phyloP scores from a whole-genome alignment of 1,140 invertebrate genomes.

The Octopus sinensis region DNA sequence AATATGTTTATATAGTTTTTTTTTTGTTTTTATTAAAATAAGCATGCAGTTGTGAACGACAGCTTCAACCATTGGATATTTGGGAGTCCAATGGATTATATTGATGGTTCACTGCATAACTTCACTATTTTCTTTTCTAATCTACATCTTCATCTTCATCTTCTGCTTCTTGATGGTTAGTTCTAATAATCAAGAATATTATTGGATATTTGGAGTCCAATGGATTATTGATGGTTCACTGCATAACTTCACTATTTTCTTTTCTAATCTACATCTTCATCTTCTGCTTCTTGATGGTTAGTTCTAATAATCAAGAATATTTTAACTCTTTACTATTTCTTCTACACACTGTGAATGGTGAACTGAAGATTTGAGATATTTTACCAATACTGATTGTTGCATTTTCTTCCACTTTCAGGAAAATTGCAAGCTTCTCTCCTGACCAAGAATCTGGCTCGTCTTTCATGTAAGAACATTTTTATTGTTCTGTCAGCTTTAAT shows the following conservation, averaged over 20 bases:
- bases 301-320: too few relatives aligned
- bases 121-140: not conserved
- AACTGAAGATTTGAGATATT: constrained; percentile 5
- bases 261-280: not conserved
- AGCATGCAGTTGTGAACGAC: too few relatives aligned
- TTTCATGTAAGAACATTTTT: constrained; percentile 12
- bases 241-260: not conserved
- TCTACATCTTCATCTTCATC: not conserved
- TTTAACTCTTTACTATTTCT: not conserved
- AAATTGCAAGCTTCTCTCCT: constrained; percentile 7
- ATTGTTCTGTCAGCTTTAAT: constrained; percentile 12
- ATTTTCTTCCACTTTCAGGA: constrained; percentile 10
- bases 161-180: not conserved
- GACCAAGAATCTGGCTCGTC: constrained; percentile 11
- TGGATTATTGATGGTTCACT: too few relatives aligned
- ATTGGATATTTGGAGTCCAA: too few relatives aligned
- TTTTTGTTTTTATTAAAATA: too few relatives aligned
- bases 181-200: not conserved
- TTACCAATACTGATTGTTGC: constrained; percentile 2
- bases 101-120: too few relatives aligned
- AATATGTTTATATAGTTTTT: too few relatives aligned
- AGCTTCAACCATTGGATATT: too few relatives aligned
- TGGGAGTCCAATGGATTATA: too few relatives aligned
- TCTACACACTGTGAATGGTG: constrained; percentile 6
- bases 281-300: not conserved